Percentiles rank a stretch among this genome's conserved stretches.
Evolutionary conservation across 2,113 vertebrate genomes (phyloP).

Genomic region (Aythya baeri): DNA sequence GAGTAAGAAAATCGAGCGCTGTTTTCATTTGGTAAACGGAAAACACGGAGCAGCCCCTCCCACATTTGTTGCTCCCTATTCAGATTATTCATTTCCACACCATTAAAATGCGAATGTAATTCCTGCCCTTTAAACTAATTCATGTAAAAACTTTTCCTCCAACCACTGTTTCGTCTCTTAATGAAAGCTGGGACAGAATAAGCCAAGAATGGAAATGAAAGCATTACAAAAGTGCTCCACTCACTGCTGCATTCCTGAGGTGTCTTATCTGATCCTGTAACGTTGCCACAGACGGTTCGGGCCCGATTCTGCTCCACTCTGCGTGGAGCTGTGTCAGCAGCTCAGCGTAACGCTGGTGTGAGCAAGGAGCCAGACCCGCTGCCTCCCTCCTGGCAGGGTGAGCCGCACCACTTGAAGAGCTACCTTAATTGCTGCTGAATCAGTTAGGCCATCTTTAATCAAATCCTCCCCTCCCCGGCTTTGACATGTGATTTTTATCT

Average conservation of each 20-base stretch:
- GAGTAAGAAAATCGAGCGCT: neutral
- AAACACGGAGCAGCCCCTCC: conserved; percentile 18
- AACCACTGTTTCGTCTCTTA: neutral
- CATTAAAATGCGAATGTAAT: conserved; percentile 13
- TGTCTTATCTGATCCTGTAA: conserved; percentile 53
- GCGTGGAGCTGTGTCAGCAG: neutral
- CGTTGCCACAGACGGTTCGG: neutral
- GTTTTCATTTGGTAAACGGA: neutral
- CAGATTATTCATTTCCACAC: conserved; percentile 44
- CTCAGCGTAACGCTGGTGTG: neutral
- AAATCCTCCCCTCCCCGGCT: conserved; percentile 8
- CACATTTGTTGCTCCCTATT: conserved; percentile 3
- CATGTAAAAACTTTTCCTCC: conserved; percentile 21
- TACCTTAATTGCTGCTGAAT: conserved; percentile 36
- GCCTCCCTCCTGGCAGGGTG: conserved; percentile 21
- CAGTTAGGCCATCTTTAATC: conserved; percentile 49
- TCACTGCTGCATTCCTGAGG: conserved; percentile 57
- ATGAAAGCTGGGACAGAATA: conserved; percentile 13
- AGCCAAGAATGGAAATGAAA: conserved; percentile 32
- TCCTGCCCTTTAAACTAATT: conserved; percentile 48
- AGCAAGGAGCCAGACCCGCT: neutral
- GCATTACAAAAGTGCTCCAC: neutral
- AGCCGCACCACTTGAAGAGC: neutral
- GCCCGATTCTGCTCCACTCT: neutral
- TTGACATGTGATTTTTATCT: conserved; percentile 59